Conservation (phyloP, 2,888 invertebrate genomes). For the Magallana nippona region DNA sequence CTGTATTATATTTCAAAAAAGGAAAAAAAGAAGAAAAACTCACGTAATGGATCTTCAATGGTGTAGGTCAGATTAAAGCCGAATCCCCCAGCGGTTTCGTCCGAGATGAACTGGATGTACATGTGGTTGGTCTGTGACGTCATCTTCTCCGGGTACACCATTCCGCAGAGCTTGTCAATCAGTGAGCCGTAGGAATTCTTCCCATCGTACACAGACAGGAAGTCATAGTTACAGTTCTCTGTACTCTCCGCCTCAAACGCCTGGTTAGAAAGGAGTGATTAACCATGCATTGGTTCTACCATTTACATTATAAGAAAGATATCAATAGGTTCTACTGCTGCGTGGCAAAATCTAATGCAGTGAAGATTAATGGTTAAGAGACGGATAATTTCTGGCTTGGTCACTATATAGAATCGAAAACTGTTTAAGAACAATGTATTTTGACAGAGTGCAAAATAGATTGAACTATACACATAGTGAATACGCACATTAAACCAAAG, state of each 20-base stretch:
- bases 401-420: neutral
- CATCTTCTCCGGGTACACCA: conserved; percentile 63
- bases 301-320: neutral
- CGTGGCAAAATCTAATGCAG: no score
- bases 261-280: conserved; percentile 36
- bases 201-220: conserved; percentile 64
- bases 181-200: conserved; percentile 44
- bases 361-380: no score
- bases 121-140: conserved; percentile 57
- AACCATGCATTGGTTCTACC: neutral
- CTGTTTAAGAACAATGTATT: no score
- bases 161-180: conserved; percentile 62
- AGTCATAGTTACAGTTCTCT: conserved; percentile 64
- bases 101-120: conserved; percentile 64
- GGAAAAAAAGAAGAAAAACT: conserved; percentile 23
- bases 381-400: no score
- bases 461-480: neutral
- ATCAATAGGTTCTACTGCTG: no score
- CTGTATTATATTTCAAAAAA: no score
- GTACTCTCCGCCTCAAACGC: conserved; percentile 66
- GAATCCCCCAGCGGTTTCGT: conserved; percentile 61
- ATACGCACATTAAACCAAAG: conserved; percentile 59
- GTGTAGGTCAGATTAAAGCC: conserved; percentile 71
- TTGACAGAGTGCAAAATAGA: neutral
- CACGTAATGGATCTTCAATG: conserved; percentile 55